phyloP scores from a whole-genome alignment of 1,140 invertebrate genomes.

The Eupeodes corollae region DNA sequence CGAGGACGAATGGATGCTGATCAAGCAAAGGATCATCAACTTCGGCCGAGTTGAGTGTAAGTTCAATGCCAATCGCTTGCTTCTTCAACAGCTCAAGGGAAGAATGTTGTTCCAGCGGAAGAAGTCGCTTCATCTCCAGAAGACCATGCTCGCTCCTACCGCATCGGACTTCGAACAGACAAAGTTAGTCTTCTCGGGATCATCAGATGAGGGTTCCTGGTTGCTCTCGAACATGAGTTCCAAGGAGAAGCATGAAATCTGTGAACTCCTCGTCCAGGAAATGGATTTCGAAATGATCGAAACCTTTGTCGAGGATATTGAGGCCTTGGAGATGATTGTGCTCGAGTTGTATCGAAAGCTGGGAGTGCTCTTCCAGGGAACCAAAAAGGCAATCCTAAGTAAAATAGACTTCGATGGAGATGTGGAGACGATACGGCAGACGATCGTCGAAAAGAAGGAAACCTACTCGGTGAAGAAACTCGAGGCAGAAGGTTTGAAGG shows the following conservation, averaged over 20 bases:
- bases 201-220: neutral
- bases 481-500: neutral
- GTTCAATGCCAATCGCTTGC: slow-evolving; percentile 18
- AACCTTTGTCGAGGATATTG: slow-evolving; percentile 1
- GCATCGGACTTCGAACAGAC: too few relatives aligned
- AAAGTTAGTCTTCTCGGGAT: too few relatives aligned
- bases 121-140: neutral
- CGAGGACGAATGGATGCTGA: slow-evolving; percentile 20
- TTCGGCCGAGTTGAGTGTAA: slow-evolving; percentile 25
- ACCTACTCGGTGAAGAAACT: too few relatives aligned
- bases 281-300: neutral
- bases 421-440: neutral
- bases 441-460: too few relatives aligned
- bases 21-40: slow-evolving; percentile 28
- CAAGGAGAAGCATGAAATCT: neutral
- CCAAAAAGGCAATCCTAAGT: neutral
- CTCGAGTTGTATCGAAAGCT: neutral
- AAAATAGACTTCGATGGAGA: neutral
- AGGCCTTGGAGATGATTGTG: slow-evolving; percentile 2
- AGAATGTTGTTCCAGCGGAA: neutral
- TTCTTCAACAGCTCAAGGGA: slow-evolving; percentile 13
- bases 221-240: neutral
- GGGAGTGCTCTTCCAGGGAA: too few relatives aligned
- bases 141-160: too few relatives aligned
- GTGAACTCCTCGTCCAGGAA: neutral